These are phyloP conservation scores for Brachionus paranguensis DNA, from an alignment of 1,140 invertebrate species.

Conservation along the genomic window DNA sequence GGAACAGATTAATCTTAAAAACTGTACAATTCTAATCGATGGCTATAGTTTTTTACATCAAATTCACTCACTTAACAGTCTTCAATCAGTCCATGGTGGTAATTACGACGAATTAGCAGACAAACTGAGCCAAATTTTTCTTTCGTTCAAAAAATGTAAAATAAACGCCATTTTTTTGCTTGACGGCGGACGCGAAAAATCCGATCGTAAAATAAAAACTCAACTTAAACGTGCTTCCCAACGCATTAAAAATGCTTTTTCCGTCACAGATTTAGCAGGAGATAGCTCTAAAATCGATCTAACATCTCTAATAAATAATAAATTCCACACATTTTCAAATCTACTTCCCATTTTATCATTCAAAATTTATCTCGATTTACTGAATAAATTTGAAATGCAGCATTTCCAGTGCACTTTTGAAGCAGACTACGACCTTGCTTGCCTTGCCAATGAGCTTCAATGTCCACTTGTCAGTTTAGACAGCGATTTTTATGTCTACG, in stretches of 20 bases:
- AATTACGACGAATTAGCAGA: slow-evolving; percentile 23
- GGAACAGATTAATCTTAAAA: not conserved
- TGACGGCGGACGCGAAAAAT: slow-evolving; percentile 70
- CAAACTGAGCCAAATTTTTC: slow-evolving; percentile 55
- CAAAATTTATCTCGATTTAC: slow-evolving; percentile 66
- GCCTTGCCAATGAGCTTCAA: slow-evolving; percentile 66
- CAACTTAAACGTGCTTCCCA: slow-evolving; percentile 61
- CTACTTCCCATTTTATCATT: slow-evolving; percentile 59
- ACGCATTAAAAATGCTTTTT: slow-evolving; percentile 58
- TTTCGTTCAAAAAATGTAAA: slow-evolving; percentile 65
- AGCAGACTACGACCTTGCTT: slow-evolving; percentile 75
- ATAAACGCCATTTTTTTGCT: slow-evolving; percentile 71
- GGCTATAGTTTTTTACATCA: slow-evolving; percentile 11
- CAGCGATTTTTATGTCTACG: slow-evolving; percentile 83
- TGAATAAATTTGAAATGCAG: slow-evolving; percentile 63
- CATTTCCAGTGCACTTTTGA: slow-evolving; percentile 71
- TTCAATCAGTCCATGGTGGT: slow-evolving; percentile 14
- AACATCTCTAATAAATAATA: not conserved
- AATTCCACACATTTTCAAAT: slow-evolving; percentile 1
- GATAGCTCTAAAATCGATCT: not conserved
- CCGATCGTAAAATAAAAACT: slow-evolving; percentile 68
- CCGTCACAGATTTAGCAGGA: slow-evolving; percentile 43
- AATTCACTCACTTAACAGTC: not conserved
- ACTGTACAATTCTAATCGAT: not conserved
- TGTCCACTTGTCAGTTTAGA: slow-evolving; percentile 81